Evolutionary conservation across 2,888 invertebrate genomes (phyloP).

Genomic region (Thymelicus acteon): DNA sequence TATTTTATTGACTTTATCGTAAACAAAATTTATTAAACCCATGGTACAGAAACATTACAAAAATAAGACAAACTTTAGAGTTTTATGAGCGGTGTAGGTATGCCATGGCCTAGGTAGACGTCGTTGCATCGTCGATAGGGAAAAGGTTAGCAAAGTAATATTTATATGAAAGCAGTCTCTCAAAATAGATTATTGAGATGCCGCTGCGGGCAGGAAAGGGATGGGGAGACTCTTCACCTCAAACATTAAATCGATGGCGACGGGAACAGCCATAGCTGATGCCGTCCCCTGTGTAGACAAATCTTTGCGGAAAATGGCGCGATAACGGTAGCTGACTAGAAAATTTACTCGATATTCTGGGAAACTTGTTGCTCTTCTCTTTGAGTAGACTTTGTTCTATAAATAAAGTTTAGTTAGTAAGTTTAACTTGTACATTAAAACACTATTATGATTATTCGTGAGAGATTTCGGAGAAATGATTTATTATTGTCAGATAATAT

Average conservation of each 20-base stretch:
- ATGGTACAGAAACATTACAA: not conserved
- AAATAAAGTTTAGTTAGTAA: not conserved
- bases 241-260: slow-evolving; percentile 7
- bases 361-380: not conserved
- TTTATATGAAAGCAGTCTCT: not conserved
- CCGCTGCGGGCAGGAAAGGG: not conserved
- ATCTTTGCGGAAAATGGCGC: not conserved
- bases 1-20: too few species aligned
- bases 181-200: not conserved
- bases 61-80: not conserved
- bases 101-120: not conserved
- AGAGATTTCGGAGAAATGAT: too few species aligned
- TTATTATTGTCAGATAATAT: too few species aligned
- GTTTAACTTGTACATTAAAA: too few species aligned
- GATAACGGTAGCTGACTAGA: not conserved
- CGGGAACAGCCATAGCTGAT: slow-evolving; percentile 2
- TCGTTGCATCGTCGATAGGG: not conserved
- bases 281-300: not conserved
- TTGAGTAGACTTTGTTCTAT: not conserved
- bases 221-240: not conserved
- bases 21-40: too few species aligned
- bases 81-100: too few species aligned
- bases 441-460: too few species aligned
- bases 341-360: not conserved
- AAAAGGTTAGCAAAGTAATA: slow-evolving; percentile 2